phyloP scores from a whole-genome alignment of 2,888 invertebrate genomes.

The Coleophora deauratella region DNA sequence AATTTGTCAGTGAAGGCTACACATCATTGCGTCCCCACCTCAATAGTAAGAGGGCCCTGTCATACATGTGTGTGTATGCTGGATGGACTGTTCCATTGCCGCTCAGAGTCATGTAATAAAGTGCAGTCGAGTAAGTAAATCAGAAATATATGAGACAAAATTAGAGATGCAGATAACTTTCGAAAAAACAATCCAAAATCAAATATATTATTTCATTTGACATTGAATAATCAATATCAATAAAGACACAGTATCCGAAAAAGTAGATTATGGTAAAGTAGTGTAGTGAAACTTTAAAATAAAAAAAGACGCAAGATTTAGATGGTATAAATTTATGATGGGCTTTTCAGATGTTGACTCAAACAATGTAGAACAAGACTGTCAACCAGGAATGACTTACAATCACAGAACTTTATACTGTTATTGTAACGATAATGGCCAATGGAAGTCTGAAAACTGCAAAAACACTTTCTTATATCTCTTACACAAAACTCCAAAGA shows the following conservation, averaged over 20 bases:
- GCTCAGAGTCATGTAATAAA: conserved; percentile 17
- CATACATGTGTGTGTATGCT: conserved; percentile 34
- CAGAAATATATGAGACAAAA: too few relatives aligned
- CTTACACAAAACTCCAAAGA: conserved; percentile 8
- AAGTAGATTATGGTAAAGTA: too few relatives aligned
- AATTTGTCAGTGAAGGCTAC: conserved; percentile 22
- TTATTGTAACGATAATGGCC: conserved; percentile 29
- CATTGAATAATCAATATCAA: too few relatives aligned
- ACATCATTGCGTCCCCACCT: conserved; percentile 34
- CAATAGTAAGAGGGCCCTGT: conserved; percentile 28
- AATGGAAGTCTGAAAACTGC: conserved; percentile 37
- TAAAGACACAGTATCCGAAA: too few relatives aligned
- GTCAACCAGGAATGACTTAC: conserved; percentile 26
- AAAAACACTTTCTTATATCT: conserved; percentile 24
- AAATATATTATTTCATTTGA: too few relatives aligned
- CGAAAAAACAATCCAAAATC: too few relatives aligned
- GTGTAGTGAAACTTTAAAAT: too few relatives aligned
- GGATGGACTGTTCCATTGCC: conserved; percentile 38
- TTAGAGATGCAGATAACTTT: too few relatives aligned
- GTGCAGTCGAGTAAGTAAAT: conserved; percentile 15
- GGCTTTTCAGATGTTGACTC: neutral
- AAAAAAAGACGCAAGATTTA: too few relatives aligned
- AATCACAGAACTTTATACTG: conserved; percentile 29
- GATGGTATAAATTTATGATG: too few relatives aligned
- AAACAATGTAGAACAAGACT: conserved; percentile 7